Evolutionary conservation across 1,140 invertebrate genomes (phyloP), one percentile per base, ranked within the genome.

Genomic region (Zaprionus ghesquierei): DNA sequence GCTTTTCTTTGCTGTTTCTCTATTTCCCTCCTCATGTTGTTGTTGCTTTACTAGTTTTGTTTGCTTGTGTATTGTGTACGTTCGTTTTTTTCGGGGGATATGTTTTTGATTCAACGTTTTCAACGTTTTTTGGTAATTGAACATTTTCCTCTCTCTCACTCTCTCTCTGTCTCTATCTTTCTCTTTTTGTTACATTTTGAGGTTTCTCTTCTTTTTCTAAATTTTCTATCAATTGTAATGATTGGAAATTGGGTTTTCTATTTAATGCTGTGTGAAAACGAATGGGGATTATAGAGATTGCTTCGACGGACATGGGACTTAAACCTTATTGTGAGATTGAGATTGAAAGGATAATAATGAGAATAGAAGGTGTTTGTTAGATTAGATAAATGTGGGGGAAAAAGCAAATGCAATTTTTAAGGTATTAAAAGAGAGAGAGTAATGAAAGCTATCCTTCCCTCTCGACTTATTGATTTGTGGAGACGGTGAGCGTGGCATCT

Each of bases 51-150:
- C 41, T 35, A 29, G 29, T 69, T 69, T 51, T 58, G n/a, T 33
- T 58, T 64, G 50, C n/a, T 29, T 50, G 59, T 33, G 59, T 23
- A 25, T 15, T 51, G 51, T 51, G 25, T 64, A 9, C 2, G 31
- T 51, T 41, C 56, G 8, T 62, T 35, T 55, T 49, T 62, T 35
- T 55, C 38, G 27, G 35, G 41, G 41, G 41, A 46, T 20, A 46
- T 46, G 41, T 46, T 31, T 69, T 62, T 69, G 23, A 49, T 50
- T 38, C 23, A 31, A 44, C 13, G 66, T 50, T 69, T 68, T 69
- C 38, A 9, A 33, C 35, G 27, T 60, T 60, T 70, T 66, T 72
- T 44, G 38, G 65, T 69, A 74, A 74, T 69, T 69, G 59, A 51
- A 31, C 15, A n/a, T 56, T 56, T 62, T 62, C 13, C 54, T 15